These are phyloP conservation scores for Stegodyphus mimosarum DNA, from an alignment of 1,140 invertebrate genomes.

Conservation along the genomic window DNA sequence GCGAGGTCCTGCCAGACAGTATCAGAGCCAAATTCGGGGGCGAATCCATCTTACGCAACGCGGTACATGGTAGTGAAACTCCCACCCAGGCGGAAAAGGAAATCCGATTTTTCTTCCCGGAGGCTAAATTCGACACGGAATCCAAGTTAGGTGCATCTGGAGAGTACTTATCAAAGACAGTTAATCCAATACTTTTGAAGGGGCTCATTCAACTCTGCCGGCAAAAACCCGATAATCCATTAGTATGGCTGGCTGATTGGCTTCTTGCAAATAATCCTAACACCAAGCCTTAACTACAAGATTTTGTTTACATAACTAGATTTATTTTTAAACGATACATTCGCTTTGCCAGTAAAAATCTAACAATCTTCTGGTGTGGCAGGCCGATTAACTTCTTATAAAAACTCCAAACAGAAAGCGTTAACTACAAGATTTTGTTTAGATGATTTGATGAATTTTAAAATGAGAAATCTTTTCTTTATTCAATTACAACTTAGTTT, in stretches of 20 bases:
- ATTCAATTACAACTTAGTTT: no score
- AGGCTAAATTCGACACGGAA: constrained; percentile 2
- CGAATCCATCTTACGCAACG: constrained; percentile 17
- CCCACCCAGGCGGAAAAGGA: constrained; percentile 12
- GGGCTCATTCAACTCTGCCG: constrained; percentile 38
- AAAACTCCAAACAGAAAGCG: no score
- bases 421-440: no score
- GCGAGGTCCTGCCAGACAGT: background rate
- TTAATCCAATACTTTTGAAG: constrained; percentile 46
- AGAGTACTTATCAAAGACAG: constrained; percentile 35
- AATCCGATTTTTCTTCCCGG: constrained; percentile 23
- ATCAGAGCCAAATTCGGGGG: constrained; percentile 35
- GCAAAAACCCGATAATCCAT: constrained; percentile 54
- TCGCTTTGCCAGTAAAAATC: no score
- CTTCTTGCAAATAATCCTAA: constrained; percentile 47
- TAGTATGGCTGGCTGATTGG: constrained; percentile 57
- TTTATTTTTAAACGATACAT: no score
- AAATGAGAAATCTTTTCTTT: no score
- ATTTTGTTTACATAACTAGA: no score
- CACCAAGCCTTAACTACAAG: background rate
- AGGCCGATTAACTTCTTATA: no score
- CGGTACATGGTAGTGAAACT: constrained; percentile 18
- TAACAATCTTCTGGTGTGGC: no score
- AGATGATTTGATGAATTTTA: no score
- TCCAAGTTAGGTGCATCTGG: constrained; percentile 3